These are phyloP conservation scores for Bufotes viridis DNA, from an alignment of 2,797 vertebrate species.

Conservation along the genomic window DNA sequence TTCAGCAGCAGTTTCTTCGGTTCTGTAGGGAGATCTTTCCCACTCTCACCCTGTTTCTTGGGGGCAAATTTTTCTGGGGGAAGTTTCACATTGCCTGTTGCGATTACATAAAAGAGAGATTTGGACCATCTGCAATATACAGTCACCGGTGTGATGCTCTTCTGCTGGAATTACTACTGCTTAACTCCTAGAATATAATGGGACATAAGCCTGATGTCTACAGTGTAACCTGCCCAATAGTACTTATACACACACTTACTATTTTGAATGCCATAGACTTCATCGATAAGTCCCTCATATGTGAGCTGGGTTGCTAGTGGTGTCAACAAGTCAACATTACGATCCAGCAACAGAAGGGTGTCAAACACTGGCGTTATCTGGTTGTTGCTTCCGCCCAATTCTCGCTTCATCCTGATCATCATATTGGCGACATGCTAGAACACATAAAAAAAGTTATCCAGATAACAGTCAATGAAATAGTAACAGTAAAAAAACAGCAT, in stretches of 20 bases:
- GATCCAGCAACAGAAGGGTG: conserved; percentile 92
- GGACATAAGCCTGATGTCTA: neutral
- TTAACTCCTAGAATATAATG: no score
- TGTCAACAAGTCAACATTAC: conserved; percentile 91
- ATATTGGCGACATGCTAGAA: conserved; percentile 95
- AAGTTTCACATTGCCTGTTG: conserved; percentile 90
- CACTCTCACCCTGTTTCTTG: conserved; percentile 90
- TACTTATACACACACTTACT: conserved; percentile 75
- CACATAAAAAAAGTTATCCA: conserved; percentile 20
- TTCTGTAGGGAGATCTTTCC: conserved; percentile 93
- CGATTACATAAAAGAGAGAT: neutral
- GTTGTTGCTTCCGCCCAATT: conserved; percentile 93
- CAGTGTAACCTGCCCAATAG: neutral
- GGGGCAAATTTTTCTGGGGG: conserved; percentile 96
- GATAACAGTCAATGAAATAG: neutral
- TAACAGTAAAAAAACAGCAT: neutral
- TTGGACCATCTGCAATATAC: neutral
- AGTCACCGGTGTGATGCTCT: no score
- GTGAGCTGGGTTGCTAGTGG: conserved; percentile 95
- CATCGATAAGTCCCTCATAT: conserved; percentile 96
- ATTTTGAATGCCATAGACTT: conserved; percentile 95
- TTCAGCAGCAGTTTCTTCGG: conserved; percentile 96
- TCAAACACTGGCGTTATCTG: conserved; percentile 94
- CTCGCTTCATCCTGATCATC: conserved; percentile 98
- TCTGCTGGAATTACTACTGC: no score